Conservation (phyloP, 2,888 invertebrate species). For the Pocota personata region DNA sequence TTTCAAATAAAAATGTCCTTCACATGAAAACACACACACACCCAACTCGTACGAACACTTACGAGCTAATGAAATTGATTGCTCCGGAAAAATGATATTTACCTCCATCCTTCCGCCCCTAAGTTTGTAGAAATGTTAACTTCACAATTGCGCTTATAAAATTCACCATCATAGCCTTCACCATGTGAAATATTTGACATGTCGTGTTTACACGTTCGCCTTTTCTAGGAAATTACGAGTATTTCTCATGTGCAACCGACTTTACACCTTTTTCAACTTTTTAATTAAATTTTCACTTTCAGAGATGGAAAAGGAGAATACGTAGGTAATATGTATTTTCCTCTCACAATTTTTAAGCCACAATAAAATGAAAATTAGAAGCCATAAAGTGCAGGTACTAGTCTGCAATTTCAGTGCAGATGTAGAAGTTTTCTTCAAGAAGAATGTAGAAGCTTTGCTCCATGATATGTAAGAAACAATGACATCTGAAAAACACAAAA, state of each 20-base stretch:
- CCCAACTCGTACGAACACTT: not conserved
- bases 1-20: constrained; percentile 11
- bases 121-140: not conserved
- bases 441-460: not conserved
- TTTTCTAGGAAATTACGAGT: not conserved
- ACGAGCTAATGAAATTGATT: not conserved
- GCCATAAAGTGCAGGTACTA: constrained; percentile 8
- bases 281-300: constrained; percentile 31
- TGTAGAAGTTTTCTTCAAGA: not conserved
- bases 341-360: not conserved
- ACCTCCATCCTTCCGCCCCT: not conserved
- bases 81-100: not conserved
- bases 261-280: constrained; percentile 8
- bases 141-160: constrained; percentile 5
- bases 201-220: not conserved
- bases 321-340: no score
- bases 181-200: not conserved
- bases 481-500: not conserved
- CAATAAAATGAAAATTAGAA: not conserved
- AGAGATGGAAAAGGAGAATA: not conserved
- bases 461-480: no score
- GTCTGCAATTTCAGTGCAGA: not conserved
- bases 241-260: not conserved
- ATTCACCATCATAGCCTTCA: not conserved
- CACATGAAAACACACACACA: not conserved